Evolutionary conservation across 1,140 invertebrate genomes (phyloP).

Genomic region (Drosophila fuyamai): DNA sequence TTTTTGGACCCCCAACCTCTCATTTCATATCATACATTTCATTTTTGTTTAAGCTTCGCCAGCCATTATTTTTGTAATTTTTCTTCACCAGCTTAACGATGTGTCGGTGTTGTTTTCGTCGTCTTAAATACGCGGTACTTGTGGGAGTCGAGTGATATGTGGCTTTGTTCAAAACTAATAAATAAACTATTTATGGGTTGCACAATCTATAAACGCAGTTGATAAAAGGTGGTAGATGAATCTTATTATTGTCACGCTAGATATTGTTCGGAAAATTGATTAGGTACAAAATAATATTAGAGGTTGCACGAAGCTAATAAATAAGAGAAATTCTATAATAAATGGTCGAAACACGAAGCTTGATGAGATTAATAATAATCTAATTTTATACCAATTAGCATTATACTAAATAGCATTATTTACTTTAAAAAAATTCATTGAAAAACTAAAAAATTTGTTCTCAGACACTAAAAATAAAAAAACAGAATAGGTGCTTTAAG

Average conservation of each 20-base stretch:
- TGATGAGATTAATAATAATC: not conserved
- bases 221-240: not conserved
- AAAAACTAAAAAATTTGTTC: no score
- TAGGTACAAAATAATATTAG: not conserved
- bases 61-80: slow-evolving; percentile 54
- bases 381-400: not conserved
- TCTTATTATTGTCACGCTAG: slow-evolving; percentile 21
- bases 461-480: no score
- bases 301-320: no score
- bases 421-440: no score
- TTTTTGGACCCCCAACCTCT: slow-evolving; percentile 26
- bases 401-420: not conserved
- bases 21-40: slow-evolving; percentile 48
- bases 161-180: slow-evolving; percentile 7
- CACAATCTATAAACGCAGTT: not conserved
- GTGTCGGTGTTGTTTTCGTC: slow-evolving; percentile 40
- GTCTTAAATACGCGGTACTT: slow-evolving; percentile 14
- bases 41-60: slow-evolving; percentile 62
- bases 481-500: no score
- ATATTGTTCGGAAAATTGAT: slow-evolving; percentile 1
- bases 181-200: not conserved
- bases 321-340: no score
- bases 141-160: slow-evolving; percentile 8
- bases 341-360: no score
- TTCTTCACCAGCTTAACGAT: slow-evolving; percentile 51